A percentile compares a stretch with the other conserved stretches of the same genome.
These are phyloP conservation scores for Ceratothoa steindachneri DNA, from an alignment of 2,888 invertebrate species.

Conservation along the genomic window DNA sequence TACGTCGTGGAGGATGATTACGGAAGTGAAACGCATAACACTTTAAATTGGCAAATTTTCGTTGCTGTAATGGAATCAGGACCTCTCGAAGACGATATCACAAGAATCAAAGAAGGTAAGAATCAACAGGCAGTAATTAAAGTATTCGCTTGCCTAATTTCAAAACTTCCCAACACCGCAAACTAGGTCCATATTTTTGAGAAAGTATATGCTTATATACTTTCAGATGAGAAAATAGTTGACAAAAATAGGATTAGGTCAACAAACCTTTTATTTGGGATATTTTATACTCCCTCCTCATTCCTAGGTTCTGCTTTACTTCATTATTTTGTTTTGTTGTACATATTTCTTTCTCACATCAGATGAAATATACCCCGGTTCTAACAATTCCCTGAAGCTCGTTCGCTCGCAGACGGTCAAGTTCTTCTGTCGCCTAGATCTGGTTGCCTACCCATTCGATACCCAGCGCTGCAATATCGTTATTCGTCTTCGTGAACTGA, in stretches of 20 bases:
- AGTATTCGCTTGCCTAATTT: too few species aligned
- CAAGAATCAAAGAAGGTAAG: constrained; percentile 41
- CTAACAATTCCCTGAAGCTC: constrained; percentile 39
- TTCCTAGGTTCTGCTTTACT: neutral
- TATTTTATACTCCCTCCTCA: neutral
- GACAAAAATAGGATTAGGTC: too few species aligned
- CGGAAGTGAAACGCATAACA: constrained; percentile 29
- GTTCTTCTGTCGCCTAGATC: constrained; percentile 36
- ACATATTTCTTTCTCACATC: too few species aligned
- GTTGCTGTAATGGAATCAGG: constrained; percentile 40
- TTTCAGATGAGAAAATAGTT: too few species aligned
- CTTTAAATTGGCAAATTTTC: constrained; percentile 28
- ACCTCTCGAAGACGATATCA: constrained; percentile 35
- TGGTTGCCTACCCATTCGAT: constrained; percentile 39
- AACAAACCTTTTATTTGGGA: too few species aligned
- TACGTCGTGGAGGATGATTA: constrained; percentile 36
- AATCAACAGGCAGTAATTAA: neutral
- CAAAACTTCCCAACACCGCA: too few species aligned
- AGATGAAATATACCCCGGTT: constrained; percentile 43
- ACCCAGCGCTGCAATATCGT: constrained; percentile 29
- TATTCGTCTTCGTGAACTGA: constrained; percentile 26
- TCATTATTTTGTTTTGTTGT: too few species aligned
- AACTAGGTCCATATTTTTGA: too few species aligned
- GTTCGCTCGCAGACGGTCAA: constrained; percentile 23
- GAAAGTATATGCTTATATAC: too few species aligned